Percentiles rank a stretch among this genome's conserved stretches.
These are phyloP conservation scores for Thalpophila matura DNA, from an alignment of 2,888 invertebrate species.

Conservation along the genomic window DNA sequence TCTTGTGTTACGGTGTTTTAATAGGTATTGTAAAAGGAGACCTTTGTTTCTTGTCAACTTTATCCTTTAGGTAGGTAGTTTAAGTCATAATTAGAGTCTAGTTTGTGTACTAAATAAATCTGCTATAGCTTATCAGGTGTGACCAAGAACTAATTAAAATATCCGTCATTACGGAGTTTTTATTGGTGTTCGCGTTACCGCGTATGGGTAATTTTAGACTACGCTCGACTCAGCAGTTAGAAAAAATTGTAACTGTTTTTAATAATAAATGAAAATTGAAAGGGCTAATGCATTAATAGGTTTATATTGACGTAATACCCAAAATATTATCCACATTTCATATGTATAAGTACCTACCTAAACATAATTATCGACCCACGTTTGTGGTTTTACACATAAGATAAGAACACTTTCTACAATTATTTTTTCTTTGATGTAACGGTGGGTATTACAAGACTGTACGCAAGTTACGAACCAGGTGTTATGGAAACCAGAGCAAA, in stretches of 20 bases:
- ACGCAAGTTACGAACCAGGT: conserved; percentile 26
- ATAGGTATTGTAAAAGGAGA: conserved; percentile 17
- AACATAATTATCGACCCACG: neutral
- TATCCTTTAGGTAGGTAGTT: no score
- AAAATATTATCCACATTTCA: neutral
- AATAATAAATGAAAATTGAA: no score
- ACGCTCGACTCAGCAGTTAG: neutral
- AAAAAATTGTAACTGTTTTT: neutral
- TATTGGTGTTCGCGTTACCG: neutral
- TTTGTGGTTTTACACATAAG: neutral
- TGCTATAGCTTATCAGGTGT: neutral
- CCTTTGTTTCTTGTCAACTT: conserved; percentile 27
- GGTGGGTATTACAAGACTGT: conserved; percentile 21
- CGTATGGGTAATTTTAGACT: no score
- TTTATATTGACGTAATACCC: no score
- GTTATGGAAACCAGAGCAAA: conserved; percentile 66
- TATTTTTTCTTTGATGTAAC: conserved; percentile 23
- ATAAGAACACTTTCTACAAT: neutral
- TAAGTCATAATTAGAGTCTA: conserved; percentile 3
- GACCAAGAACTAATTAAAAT: neutral
- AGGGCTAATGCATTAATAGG: no score
- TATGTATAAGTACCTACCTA: no score
- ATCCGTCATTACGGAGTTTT: neutral
- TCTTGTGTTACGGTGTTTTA: no score
- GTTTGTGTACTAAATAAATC: neutral